Base-by-base conservation (phyloP, 2,113 vertebrate genomes). In the Cisticola juncidis region DNA sequence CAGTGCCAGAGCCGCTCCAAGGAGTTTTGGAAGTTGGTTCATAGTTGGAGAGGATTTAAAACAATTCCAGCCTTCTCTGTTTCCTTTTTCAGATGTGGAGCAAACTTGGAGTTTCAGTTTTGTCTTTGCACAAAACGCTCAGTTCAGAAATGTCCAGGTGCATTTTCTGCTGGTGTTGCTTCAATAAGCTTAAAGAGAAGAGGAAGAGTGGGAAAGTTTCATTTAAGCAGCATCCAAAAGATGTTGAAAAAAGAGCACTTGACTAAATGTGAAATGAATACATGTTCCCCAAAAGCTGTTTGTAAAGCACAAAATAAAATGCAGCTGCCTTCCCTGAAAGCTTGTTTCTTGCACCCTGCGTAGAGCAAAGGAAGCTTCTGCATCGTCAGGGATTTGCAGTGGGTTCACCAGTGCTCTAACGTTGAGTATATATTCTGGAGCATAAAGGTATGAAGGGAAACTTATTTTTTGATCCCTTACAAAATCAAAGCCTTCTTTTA, bases 401-500 rank as follows among this genome's bases (percentile, higher is more conserved):
- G 61, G 16, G 9, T 48, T 95, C n/a, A 40, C 58, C 18, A 13
- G 25, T 48, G 62, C 84, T 91, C 5, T 65, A 6, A 17, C 81
- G 45, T 26, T 35, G 40, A 26, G 29, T 51, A 23, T 76, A 25
- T 66, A 9, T 62, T 42, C 38, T 70, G 51, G n/a, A 94, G 44
- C 31, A 48, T 48, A 48, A 69, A 91, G 23, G 26, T 86, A 70
- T 42, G 81, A 77, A 91, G 42, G 33, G 28, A 68, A 73, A 48
- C n/a, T 69, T 91, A 50, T 40, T 90, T 90, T 90, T 77, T 86
- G 77, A 81, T 91, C 60, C 66, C 40, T 66, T 68, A 48, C 12
- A 73, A 82, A 96, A 94, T 72, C 58, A 87, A 90, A 94, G 12
- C 65, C 3, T 57, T 60, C 48, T 88, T 95, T 95, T 89, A 89